Base-by-base conservation (phyloP, 2,888 invertebrate species). In the Baronia brevicornis region DNA sequence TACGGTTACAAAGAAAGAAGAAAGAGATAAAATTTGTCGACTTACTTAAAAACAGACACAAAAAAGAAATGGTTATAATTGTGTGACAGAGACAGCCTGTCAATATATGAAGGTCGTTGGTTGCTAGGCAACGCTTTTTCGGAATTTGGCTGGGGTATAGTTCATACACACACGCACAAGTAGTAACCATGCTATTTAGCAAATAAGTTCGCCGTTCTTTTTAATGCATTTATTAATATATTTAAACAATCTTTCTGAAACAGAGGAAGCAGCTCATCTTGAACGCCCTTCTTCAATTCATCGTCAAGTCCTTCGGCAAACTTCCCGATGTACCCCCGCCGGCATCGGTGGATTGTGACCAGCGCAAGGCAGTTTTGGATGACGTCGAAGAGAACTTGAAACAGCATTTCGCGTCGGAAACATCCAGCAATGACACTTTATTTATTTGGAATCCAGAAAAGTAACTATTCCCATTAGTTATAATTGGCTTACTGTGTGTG, bases 361-460 rank as follows among this genome's bases (percentile, higher is more conserved):
- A 54, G 0, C 36, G 38, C 1, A 46, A 46, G 1, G 19, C 38
- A 0, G 45, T 52, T 4, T 44, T 67, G 50, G 75, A 73, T 20
- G 45, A 30, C 0, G 74, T 70, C 1, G 61, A 48, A 9, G 65
- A 71, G 0, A 43, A 49, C 5, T 12, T 80, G 1, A 51, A 48
- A 10, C 64, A 64, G 39, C 51, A 74, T 1, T 51, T 55, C 18
- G 73, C 73, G 6, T 73, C 77, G 6, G 44, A 60, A 0, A 63
- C 57, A 0, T 30, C 45, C 1, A 68, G 43, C 3, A 84, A 84
- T 18, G 77, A 78, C 0, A 69, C 64, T 0, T 4, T 68, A 1
- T 75, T 84, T 35, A 78, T 52, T 37, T 84, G 84, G 84, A 59
- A 78, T 39, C 43, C 37, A 3, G 62, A 65, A 1, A 66, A 68